Conservation (phyloP, 2,797 vertebrate species). For the Anguilla megastoma region DNA sequence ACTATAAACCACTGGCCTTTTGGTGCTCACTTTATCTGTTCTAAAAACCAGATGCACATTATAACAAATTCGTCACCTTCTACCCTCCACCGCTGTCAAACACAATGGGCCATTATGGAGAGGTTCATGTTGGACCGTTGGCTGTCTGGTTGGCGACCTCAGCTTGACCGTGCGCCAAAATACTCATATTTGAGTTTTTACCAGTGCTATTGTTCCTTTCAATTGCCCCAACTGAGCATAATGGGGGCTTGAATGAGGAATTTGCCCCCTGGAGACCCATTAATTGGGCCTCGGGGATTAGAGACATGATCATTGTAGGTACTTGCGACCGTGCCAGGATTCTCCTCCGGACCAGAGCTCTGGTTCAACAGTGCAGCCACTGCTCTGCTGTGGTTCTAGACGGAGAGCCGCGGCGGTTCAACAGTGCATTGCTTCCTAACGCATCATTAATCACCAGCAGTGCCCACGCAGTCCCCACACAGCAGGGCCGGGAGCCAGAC, state of each 20-base stretch:
- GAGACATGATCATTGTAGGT: constrained; percentile 1
- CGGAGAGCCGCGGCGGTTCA: not conserved
- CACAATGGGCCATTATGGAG: constrained; percentile 21
- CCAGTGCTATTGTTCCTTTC: not conserved
- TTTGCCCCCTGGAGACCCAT: not conserved
- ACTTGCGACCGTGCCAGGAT: not conserved
- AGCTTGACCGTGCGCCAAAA: not conserved
- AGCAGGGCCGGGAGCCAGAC: constrained; percentile 9
- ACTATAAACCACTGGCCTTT: not conserved
- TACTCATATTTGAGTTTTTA: not conserved
- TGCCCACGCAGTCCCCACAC: constrained; percentile 12
- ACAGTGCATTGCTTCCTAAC: constrained; percentile 13
- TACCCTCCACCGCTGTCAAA: not conserved
- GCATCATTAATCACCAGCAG: not conserved
- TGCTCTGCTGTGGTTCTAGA: not conserved
- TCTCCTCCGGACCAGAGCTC: not conserved
- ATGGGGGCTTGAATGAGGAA: constrained; percentile 11
- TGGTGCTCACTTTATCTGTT: not conserved
- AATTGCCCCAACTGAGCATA: constrained; percentile 13
- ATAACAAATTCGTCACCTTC: constrained; percentile 7
- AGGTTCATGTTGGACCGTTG: not conserved
- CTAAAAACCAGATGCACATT: constrained; percentile 16
- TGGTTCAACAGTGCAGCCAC: constrained; percentile 13
- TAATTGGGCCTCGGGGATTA: not conserved
- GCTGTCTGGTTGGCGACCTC: constrained; percentile 13